phyloP scores from a whole-genome alignment of 92 coral and sea anemone genomes.

The Porites divaricata region DNA sequence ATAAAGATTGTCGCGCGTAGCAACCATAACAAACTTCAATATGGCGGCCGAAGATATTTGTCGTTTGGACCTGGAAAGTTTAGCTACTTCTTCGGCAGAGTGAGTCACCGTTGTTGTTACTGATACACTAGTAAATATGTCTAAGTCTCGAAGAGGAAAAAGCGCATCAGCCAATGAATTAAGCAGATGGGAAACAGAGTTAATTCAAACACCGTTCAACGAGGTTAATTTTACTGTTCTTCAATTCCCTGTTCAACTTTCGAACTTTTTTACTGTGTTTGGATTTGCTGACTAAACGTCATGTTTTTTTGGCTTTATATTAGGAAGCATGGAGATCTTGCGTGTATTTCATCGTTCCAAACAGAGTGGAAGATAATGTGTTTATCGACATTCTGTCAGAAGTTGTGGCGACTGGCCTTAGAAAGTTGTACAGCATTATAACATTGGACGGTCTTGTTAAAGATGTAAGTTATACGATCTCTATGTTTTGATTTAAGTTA shows the following conservation, averaged over 20 bases:
- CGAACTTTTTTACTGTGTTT: not conserved
- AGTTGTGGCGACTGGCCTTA: conserved; percentile 88
- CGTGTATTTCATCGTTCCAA: conserved; percentile 84
- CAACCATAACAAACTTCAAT: conserved; percentile 96
- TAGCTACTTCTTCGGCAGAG: not conserved
- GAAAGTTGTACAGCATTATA: conserved; percentile 93
- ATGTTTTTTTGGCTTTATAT: not conserved
- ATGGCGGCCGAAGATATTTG: conserved; percentile 79
- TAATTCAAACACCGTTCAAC: conserved; percentile 84
- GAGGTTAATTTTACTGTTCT: conserved; percentile 62
- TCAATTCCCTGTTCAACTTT: not conserved
- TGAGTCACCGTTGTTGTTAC: not conserved
- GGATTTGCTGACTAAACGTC: not conserved
- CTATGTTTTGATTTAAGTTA: not conserved
- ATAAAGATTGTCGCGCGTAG: conserved; percentile 68
- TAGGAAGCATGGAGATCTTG: conserved; percentile 95
- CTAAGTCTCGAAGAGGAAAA: conserved; percentile 94
- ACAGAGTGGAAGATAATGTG: conserved; percentile 78
- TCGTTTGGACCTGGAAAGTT: not conserved
- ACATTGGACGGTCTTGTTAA: conserved; percentile 86
- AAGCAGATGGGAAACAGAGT: conserved; percentile 92
- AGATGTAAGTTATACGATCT: conserved; percentile 76
- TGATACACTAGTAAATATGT: conserved; percentile 55
- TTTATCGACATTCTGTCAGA: conserved; percentile 86
- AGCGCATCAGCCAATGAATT: conserved; percentile 97